These are phyloP conservation scores for Esox lucius DNA, from an alignment of 2,797 vertebrate species.

Conservation along the genomic window DNA sequence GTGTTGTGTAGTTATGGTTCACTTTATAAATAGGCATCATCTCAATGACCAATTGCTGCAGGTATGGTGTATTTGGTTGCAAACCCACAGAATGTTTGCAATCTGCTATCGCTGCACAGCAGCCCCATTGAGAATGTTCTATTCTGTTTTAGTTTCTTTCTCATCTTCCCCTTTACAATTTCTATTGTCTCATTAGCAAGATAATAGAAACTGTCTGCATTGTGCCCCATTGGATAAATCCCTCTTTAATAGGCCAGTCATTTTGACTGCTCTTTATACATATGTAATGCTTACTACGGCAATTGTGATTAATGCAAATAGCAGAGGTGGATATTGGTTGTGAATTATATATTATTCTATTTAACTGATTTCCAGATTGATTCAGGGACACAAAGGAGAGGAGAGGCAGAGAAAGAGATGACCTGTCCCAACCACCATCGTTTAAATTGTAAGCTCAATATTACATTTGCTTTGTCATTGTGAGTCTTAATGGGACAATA, in stretches of 20 bases:
- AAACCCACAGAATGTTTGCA: background rate
- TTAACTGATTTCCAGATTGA: slow-evolving; percentile 59
- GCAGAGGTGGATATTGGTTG: slow-evolving; percentile 37
- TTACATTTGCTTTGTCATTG: slow-evolving; percentile 41
- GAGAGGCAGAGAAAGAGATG: slow-evolving; percentile 48
- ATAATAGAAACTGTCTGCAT: slow-evolving; percentile 34
- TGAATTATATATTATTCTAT: slow-evolving; percentile 72
- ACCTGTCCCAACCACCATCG: slow-evolving; percentile 29
- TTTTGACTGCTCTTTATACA: slow-evolving; percentile 37
- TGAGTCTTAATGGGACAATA: slow-evolving; percentile 48
- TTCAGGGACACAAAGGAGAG: slow-evolving; percentile 64
- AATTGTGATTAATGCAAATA: slow-evolving; percentile 43
- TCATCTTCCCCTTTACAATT: slow-evolving; percentile 24
- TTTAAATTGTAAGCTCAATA: slow-evolving; percentile 36
- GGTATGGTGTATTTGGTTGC: background rate
- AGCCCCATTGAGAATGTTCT: slow-evolving; percentile 10
- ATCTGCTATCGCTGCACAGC: background rate
- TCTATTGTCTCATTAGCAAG: slow-evolving; percentile 43
- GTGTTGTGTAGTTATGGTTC: background rate
- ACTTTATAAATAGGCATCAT: background rate
- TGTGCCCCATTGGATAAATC: background rate
- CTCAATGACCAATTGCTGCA: background rate
- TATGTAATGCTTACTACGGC: slow-evolving; percentile 39
- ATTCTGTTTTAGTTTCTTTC: background rate
- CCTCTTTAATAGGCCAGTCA: slow-evolving; percentile 4